phyloP scores from a whole-genome alignment of 2,797 vertebrate genomes.

The Oryzias dopingdopingensis region DNA sequence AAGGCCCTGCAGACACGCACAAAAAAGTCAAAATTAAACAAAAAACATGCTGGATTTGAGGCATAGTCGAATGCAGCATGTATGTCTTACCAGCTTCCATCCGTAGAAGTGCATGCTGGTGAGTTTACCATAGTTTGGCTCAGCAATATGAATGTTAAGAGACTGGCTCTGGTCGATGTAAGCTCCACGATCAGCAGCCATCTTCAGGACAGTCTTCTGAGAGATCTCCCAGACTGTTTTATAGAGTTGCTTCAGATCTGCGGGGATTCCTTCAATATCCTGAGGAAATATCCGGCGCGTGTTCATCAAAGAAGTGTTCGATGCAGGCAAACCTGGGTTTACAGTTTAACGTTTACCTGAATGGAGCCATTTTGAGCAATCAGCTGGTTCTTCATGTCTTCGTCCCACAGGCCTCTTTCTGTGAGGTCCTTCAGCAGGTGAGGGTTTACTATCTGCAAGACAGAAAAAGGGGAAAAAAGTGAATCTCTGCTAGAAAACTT shows the following conservation, averaged over 20 bases:
- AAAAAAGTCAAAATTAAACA: not conserved
- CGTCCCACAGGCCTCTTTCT: slow-evolving; percentile 88
- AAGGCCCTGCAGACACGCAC: slow-evolving; percentile 74
- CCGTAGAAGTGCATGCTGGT: slow-evolving; percentile 98
- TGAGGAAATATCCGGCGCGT: slow-evolving; percentile 41
- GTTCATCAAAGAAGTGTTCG: not conserved
- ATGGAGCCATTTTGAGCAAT: slow-evolving; percentile 93
- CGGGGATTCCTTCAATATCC: slow-evolving; percentile 85
- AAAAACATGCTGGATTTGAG: not conserved
- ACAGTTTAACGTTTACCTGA: slow-evolving; percentile 76
- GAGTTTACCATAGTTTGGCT: slow-evolving; percentile 96
- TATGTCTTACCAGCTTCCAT: slow-evolving; percentile 86
- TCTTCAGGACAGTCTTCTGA: slow-evolving; percentile 91
- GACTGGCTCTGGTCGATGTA: slow-evolving; percentile 99
- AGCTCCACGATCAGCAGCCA: slow-evolving; percentile 93
- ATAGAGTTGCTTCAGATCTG: slow-evolving; percentile 91
- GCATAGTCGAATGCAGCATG: not conserved
- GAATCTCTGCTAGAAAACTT: not conserved
- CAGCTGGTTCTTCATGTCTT: slow-evolving; percentile 97
- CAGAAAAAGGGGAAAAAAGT: not conserved
- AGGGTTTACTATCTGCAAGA: slow-evolving; percentile 88
- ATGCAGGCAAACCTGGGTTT: not conserved
- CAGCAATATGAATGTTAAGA: slow-evolving; percentile 94
- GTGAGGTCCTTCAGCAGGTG: slow-evolving; percentile 95
- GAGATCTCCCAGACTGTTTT: slow-evolving; percentile 99